Base-by-base conservation (phyloP, 2,888 invertebrate species). In the Micoletzkya japonica region DNA sequence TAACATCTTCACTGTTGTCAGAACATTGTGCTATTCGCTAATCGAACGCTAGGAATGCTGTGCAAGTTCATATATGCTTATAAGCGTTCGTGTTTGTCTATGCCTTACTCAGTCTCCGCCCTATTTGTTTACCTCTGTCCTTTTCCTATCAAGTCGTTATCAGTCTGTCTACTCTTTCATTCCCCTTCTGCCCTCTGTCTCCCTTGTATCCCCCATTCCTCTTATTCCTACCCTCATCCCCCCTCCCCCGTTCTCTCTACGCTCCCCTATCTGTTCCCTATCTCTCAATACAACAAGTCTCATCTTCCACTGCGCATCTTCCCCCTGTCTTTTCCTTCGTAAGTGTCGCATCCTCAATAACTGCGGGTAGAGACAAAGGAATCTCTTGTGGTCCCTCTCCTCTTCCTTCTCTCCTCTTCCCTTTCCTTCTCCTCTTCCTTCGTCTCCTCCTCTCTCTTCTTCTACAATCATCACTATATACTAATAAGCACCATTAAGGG, bases 361-460 rank as follows among this genome's bases (percentile, higher is more conserved):
- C 28, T 26, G 52, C 24, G 24, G n/a, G 52, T 52, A 26, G 52
- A 28, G 24, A 56, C 32, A 56, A 30, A 20, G 30, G 14, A 17
- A 20, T 56, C 28, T 37, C 58, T 37, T 59, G 24, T n/a, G n/a
- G n/a, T 28, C 49, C n/a, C 28, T 24, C 28, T 30, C 50, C 24
- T 32, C 17, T 49, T 44, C 44, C 28, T 30, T 49, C 59, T 36
- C 34, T 61, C 49, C 50, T 34, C 52, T 26, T 24, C 50, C 64
- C 37, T 7, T n/a, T 7, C 26, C 64, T 64, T 30, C 24, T 52
- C 52, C 44, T 26, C 20, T 52, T 34, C 26, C 52, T 24, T 17
- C 30, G 39, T 50, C 34, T 64, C 64, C 34, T n/a, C 50, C 24
- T 52, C 30, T 37, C 50, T 50, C 64, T 64, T 52, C 50, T 50